Conservation (phyloP, 2,888 invertebrate species). For the Eristalis arbustorum region DNA sequence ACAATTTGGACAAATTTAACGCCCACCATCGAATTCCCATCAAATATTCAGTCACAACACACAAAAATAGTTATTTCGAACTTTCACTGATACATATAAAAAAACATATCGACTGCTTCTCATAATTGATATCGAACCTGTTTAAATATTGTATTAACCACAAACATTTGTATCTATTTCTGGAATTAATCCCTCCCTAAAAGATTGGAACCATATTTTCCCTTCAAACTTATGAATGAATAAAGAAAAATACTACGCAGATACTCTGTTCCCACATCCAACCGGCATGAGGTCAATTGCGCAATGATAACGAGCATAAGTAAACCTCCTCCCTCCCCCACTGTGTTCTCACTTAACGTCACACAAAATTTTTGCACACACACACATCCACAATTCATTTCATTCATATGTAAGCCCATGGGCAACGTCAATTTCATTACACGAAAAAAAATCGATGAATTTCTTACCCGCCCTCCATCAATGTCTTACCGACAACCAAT, state of each 20-base stretch:
- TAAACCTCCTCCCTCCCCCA: conserved; percentile 14
- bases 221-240: conserved; percentile 43
- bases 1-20: no score
- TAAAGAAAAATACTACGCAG: conserved; percentile 6
- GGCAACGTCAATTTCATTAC: conserved; percentile 15
- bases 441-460: conserved; percentile 35
- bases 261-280: conserved; percentile 15
- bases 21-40: no score
- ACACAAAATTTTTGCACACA: background rate
- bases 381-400: background rate
- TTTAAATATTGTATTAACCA: background rate
- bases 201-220: background rate
- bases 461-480: background rate
- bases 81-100: background rate
- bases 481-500: conserved; percentile 1
- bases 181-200: background rate
- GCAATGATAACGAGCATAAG: conserved; percentile 23
- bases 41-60: no score
- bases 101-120: background rate
- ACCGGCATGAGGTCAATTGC: conserved; percentile 21
- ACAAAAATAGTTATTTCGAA: no score
- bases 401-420: conserved; percentile 3
- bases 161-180: background rate
- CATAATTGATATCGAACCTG: background rate
- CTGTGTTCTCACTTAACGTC: conserved; percentile 5